These are phyloP conservation scores for Centruroides sculpturatus DNA, from an alignment of 1,140 invertebrate species.

Conservation along the genomic window DNA sequence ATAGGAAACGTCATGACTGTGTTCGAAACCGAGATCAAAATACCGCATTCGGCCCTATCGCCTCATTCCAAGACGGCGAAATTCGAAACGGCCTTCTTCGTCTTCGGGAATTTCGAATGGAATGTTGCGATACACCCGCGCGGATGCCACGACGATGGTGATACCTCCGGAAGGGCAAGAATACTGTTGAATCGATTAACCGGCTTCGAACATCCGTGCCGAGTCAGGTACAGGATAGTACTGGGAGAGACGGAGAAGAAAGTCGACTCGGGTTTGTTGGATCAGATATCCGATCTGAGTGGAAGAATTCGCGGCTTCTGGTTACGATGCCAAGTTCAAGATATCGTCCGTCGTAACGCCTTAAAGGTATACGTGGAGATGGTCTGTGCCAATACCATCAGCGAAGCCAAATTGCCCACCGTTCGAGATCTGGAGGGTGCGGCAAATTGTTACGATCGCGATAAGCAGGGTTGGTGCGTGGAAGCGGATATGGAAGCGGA, in stretches of 20 bases:
- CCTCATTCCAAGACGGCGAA: constrained; percentile 23
- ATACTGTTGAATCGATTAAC: constrained; percentile 49
- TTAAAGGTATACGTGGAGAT: constrained; percentile 52
- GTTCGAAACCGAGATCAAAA: constrained; percentile 52
- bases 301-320: constrained; percentile 58
- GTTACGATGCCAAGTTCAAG: constrained; percentile 43
- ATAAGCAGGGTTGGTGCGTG: constrained; percentile 69
- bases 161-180: background rate
- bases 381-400: constrained; percentile 56
- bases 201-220: constrained; percentile 64
- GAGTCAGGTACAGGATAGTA: constrained; percentile 53
- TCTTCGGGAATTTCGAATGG: constrained; percentile 72
- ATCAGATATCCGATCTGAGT: constrained; percentile 59
- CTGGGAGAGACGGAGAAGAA: constrained; percentile 54
- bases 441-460: constrained; percentile 64
- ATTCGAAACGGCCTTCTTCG: constrained; percentile 53
- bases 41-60: constrained; percentile 23
- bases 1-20: constrained; percentile 61
- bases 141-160: background rate
- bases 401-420: constrained; percentile 42
- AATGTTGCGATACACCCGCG: constrained; percentile 39
- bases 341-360: constrained; percentile 21
- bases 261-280: constrained; percentile 58
- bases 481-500: constrained; percentile 63
- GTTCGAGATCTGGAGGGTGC: constrained; percentile 11